These are phyloP conservation scores for Ephydatia muelleri DNA, from an alignment of 37 sponge, comb jelly and placozoan species.

Conservation along the genomic window DNA sequence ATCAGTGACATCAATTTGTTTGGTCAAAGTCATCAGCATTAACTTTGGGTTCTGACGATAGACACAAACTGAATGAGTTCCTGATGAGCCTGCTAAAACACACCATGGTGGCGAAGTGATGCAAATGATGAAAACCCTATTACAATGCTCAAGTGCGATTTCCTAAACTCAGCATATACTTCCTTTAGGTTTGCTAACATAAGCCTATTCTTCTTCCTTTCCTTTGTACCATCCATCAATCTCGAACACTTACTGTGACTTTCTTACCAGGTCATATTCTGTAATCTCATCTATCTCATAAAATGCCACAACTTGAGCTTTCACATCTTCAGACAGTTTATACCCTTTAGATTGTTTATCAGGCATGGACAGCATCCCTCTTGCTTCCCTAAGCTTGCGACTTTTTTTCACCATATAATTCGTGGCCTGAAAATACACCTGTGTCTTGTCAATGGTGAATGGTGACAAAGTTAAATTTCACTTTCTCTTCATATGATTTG, in stretches of 20 bases:
- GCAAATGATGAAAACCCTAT: constrained; percentile 55
- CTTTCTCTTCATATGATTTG: no score
- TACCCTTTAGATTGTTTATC: constrained; percentile 21
- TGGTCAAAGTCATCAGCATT: constrained; percentile 9
- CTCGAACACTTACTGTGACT: constrained; percentile 32
- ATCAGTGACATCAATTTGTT: neutral
- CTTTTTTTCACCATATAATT: constrained; percentile 7
- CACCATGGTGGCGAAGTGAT: constrained; percentile 35
- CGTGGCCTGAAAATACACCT: no score
- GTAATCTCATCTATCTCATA: no score
- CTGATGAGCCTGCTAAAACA: constrained; percentile 30
- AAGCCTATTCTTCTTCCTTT: constrained; percentile 29
- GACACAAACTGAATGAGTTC: constrained; percentile 65
- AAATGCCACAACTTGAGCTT: constrained; percentile 5
- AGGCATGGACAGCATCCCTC: constrained; percentile 38
- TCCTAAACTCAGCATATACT: constrained; percentile 21
- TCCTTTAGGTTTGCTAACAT: constrained; percentile 47
- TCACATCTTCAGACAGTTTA: constrained; percentile 9
- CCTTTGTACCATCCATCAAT: constrained; percentile 6
- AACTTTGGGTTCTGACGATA: constrained; percentile 65
- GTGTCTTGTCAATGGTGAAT: no score
- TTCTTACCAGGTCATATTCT: constrained; percentile 20
- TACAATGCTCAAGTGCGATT: neutral
- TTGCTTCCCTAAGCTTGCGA: constrained; percentile 26
- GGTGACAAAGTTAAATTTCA: no score